Conservation (phyloP, 2,113 vertebrate genomes). For the Cyprichromis sp. region DNA sequence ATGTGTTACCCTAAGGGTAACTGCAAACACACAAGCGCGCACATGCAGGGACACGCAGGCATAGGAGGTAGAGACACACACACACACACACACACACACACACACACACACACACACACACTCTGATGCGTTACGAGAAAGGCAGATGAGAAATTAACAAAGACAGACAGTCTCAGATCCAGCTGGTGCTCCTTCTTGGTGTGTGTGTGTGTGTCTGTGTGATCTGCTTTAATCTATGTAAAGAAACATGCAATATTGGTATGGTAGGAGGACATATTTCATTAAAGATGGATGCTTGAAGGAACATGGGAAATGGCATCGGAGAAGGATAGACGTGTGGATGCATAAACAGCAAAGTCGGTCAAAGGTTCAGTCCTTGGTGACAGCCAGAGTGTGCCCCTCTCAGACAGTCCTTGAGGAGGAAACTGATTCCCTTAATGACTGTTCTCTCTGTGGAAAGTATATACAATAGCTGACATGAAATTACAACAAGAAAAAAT, state of each 20-base stretch:
- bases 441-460: constrained; percentile 2
- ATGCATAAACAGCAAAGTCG: not conserved
- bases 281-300: not conserved
- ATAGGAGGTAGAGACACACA: not conserved
- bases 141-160: constrained; percentile 47
- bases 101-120: not conserved
- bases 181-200: constrained; percentile 33
- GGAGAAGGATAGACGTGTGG: constrained; percentile 13
- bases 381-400: constrained; percentile 34
- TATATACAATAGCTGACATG: not conserved
- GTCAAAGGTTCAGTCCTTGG: constrained; percentile 47
- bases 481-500: not conserved
- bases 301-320: not conserved
- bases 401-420: constrained; percentile 49
- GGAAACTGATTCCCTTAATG: constrained; percentile 40
- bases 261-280: not conserved
- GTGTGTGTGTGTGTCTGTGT: not conserved
- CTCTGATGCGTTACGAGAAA: not conserved
- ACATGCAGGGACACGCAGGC: not conserved
- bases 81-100: not conserved
- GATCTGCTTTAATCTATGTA: not conserved
- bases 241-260: not conserved
- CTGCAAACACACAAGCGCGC: not conserved
- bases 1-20: constrained; percentile 51
- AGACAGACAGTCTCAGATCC: constrained; percentile 34